A percentile compares a stretch with the other conserved stretches of the same genome.
These are phyloP conservation scores for Phocoena sinus DNA, from an alignment of 2,113 vertebrate species.

Conservation along the genomic window DNA sequence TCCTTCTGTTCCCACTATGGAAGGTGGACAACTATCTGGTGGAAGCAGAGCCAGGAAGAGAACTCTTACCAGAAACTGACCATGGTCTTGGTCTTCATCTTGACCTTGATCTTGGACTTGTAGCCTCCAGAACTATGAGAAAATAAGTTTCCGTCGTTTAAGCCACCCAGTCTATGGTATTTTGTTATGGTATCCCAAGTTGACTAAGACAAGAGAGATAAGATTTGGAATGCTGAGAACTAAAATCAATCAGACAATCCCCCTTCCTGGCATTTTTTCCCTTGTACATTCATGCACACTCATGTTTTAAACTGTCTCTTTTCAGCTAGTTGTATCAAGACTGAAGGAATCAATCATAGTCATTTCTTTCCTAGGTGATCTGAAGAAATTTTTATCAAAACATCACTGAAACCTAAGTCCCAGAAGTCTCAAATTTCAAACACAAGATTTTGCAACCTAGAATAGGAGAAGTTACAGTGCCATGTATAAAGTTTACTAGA, in stretches of 20 bases:
- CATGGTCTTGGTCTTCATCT: background rate
- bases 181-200: background rate
- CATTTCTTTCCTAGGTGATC: background rate
- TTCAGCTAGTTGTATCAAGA: background rate
- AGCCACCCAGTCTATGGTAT: background rate
- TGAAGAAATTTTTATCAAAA: background rate
- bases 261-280: background rate
- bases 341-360: background rate
- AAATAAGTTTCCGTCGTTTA: background rate
- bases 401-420: background rate
- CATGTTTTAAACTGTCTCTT: background rate
- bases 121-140: background rate
- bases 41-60: background rate
- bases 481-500: background rate
- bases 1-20: fast-evolving
- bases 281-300: background rate
- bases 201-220: background rate
- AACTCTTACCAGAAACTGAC: background rate
- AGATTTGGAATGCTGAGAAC: background rate
- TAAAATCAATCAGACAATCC: background rate
- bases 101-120: background rate
- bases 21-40: background rate
- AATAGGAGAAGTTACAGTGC: background rate
- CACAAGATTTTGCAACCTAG: background rate
- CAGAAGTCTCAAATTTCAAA: constrained; percentile 22